phyloP scores from a whole-genome alignment of 2,888 invertebrate species.

The Pseudoips prasinana region DNA sequence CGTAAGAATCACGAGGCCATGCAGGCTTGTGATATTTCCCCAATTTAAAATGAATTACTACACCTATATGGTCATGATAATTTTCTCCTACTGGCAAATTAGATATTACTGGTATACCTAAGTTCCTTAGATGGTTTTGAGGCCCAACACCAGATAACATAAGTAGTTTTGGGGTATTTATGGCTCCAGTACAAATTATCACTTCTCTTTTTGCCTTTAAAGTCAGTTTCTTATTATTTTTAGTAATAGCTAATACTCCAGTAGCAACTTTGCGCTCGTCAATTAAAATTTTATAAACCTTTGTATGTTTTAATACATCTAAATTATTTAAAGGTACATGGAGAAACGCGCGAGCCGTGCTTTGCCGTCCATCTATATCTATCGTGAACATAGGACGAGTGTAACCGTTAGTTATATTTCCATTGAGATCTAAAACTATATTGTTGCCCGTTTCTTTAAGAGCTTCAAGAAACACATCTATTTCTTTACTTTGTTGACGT shows the following conservation, averaged over 20 bases:
- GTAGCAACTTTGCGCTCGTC: constrained; percentile 62
- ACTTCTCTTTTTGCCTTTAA: constrained; percentile 60
- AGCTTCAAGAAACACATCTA: not conserved
- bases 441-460: constrained; percentile 41
- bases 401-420: constrained; percentile 61
- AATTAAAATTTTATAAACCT: constrained; percentile 71
- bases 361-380: constrained; percentile 62
- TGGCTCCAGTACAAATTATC: constrained; percentile 64
- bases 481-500: not conserved
- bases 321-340: constrained; percentile 47
- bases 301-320: constrained; percentile 60
- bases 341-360: constrained; percentile 73
- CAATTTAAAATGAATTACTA: constrained; percentile 36
- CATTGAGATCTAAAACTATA: constrained; percentile 51
- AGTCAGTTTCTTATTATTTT: constrained; percentile 33
- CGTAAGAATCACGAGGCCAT: constrained; percentile 32
- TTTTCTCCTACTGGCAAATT: constrained; percentile 67
- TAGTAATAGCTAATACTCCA: constrained; percentile 57
- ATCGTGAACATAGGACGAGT: constrained; percentile 64
- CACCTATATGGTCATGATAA: constrained; percentile 65
- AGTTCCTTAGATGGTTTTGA: constrained; percentile 41
- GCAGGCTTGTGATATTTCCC: constrained; percentile 44
- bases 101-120: constrained; percentile 50
- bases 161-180: constrained; percentile 70
- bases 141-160: constrained; percentile 77